Conservation (phyloP, 2,797 vertebrate genomes). For the Cygnus olor region DNA sequence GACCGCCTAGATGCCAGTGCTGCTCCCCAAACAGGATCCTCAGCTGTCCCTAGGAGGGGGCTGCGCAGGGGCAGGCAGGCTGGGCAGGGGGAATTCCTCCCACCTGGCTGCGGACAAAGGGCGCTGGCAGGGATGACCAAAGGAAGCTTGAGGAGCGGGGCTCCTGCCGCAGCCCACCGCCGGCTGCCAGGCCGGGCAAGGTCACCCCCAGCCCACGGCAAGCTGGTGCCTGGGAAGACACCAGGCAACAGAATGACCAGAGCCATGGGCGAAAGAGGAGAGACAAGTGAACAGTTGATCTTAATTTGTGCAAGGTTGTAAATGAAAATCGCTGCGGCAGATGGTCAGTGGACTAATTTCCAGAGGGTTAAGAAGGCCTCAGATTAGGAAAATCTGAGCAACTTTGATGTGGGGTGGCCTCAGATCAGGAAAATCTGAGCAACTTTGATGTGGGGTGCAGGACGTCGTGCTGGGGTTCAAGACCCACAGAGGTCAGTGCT, state of each 20-base stretch:
- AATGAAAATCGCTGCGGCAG: conserved; percentile 35
- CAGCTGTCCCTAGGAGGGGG: neutral
- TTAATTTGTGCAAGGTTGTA: neutral
- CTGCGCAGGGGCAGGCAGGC: neutral
- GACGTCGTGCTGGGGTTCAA: neutral
- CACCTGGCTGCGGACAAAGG: neutral
- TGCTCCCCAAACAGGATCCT: neutral
- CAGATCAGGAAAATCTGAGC: conserved; percentile 33
- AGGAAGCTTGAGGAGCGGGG: neutral
- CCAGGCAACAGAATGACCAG: neutral
- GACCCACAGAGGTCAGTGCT: neutral
- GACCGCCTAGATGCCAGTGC: neutral
- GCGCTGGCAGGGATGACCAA: neutral
- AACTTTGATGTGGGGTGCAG: neutral
- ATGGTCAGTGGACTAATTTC: conserved; percentile 62
- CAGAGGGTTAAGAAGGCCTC: conserved; percentile 36
- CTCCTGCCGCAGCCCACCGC: neutral
- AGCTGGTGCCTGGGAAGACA: neutral
- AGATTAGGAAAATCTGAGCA: conserved; percentile 42
- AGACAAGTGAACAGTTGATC: conserved; percentile 16
- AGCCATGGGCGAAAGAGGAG: neutral
- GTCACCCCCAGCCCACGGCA: neutral
- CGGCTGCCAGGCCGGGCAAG: neutral
- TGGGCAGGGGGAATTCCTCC: neutral
- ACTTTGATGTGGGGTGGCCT: conserved; percentile 5